phyloP scores from a whole-genome alignment of 2,888 invertebrate genomes.

The Peribatodes rhomboidaria region DNA sequence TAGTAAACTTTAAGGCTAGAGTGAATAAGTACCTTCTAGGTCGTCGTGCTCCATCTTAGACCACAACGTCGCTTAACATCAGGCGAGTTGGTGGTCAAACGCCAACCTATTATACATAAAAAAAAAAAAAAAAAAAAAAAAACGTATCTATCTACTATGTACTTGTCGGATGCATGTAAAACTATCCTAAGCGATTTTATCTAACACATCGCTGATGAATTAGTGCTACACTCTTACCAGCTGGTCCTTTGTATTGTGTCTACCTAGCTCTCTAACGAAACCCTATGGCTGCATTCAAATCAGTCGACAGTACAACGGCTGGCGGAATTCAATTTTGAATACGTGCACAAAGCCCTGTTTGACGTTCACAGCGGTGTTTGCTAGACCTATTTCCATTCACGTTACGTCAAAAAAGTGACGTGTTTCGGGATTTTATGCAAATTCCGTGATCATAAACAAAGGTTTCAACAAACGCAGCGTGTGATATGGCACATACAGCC shows the following conservation, averaged over 20 bases:
- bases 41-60: too few species aligned
- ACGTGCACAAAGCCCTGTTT: conserved; percentile 50
- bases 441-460: conserved; percentile 61
- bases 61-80: too few species aligned
- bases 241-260: neutral
- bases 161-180: too few species aligned
- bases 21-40: too few species aligned
- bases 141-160: too few species aligned
- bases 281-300: conserved; percentile 53
- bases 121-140: too few species aligned
- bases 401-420: conserved; percentile 55
- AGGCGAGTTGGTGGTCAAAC: too few species aligned
- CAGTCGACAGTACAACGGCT: conserved; percentile 44
- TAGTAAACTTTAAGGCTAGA: too few species aligned
- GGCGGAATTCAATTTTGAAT: conserved; percentile 63
- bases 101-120: too few species aligned
- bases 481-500: conserved; percentile 33
- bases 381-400: conserved; percentile 55
- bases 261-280: neutral
- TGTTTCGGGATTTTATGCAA: conserved; percentile 61
- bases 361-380: conserved; percentile 51
- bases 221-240: neutral
- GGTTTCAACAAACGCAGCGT: conserved; percentile 51
- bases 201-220: neutral
- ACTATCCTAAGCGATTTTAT: too few species aligned